Percentiles rank a stretch among this genome's conserved stretches.
Conservation (phyloP, 2,113 vertebrate genomes). For the Dryoscopus gambensis region DNA sequence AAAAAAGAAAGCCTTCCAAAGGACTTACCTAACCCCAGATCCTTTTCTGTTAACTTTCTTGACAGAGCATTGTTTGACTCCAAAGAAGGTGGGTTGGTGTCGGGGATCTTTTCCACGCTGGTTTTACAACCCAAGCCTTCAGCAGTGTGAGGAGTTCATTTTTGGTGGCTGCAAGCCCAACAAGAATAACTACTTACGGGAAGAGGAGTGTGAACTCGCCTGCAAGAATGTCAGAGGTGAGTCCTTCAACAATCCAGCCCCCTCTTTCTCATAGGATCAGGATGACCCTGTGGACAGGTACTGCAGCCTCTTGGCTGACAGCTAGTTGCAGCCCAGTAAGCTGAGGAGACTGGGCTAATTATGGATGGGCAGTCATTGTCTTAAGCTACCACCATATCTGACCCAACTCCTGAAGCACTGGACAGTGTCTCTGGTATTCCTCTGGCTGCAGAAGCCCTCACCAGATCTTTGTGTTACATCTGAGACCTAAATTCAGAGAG, state of each 20-base stretch:
- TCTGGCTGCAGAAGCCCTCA: neutral
- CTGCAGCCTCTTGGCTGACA: neutral
- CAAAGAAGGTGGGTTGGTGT: constrained; percentile 87
- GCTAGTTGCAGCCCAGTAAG: neutral
- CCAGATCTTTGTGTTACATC: neutral
- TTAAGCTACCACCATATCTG: neutral
- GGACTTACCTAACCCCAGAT: neutral
- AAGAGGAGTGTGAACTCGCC: constrained; percentile 81
- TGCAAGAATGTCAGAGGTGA: constrained; percentile 76
- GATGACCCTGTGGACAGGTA: neutral
- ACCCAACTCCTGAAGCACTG: neutral
- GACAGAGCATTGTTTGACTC: constrained; percentile 85
- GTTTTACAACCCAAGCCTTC: constrained; percentile 80
- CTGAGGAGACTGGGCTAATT: neutral
- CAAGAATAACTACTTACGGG: constrained; percentile 87
- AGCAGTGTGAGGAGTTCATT: constrained; percentile 80
- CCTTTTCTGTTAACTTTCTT: neutral
- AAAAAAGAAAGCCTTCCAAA: neutral
- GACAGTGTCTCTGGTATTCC: neutral
- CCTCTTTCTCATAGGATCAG: neutral
- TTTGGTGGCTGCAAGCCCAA: constrained; percentile 91
- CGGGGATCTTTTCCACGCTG: constrained; percentile 88
- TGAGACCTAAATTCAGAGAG: neutral
- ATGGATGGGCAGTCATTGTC: neutral
- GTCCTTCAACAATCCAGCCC: neutral